Base-by-base conservation (phyloP, 2,888 invertebrate species). In the Lithophane ornitopus region DNA sequence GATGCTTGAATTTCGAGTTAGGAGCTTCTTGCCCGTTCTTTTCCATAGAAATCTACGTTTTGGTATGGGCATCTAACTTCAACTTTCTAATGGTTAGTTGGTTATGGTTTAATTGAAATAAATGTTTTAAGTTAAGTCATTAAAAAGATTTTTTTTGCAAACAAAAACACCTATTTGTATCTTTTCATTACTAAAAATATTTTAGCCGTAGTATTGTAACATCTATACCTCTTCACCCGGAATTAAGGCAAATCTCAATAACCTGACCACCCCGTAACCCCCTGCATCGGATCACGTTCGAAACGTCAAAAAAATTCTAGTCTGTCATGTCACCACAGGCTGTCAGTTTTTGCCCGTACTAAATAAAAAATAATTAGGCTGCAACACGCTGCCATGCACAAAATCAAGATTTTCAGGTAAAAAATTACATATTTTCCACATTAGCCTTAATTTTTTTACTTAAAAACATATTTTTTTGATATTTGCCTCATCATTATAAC, bases 321-420 rank as follows among this genome's bases (percentile, higher is more conserved):
- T 91, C 92, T 95, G 94, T 93, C 95, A 95, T 96, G 96, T 95
- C 95, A 95, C 92, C 95, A 91, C 89, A 88, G 92, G 91, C 94
- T 94, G 94, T 95, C 95, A 94, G 92, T 93, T 86, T 90, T 90
- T 94, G 96, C 95, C 96, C 96, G 96, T 96, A 95, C 95, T 91
- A 92, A 90, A 88, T 88, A 90, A 91, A 91, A 91, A 94, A 91
- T 87, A 92, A 92, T 92, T 91, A 92, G 94, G 95, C 95, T 78
- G 94, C 94, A 93, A 88, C 85, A 86, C 89, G 91, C 96, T 96
- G 95, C 96, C 95, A 96, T 96, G 96, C 95, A 95, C 95, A 96
- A 96, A 96, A 92, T 94, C 95, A 95, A 95, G 95, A 95, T 89
- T 91, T 90, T 85, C 93, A 96, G 96, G 96, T 96, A 93, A 93